Conservation (phyloP, 2,113 vertebrate genomes). For the Urocitellus parryii region DNA sequence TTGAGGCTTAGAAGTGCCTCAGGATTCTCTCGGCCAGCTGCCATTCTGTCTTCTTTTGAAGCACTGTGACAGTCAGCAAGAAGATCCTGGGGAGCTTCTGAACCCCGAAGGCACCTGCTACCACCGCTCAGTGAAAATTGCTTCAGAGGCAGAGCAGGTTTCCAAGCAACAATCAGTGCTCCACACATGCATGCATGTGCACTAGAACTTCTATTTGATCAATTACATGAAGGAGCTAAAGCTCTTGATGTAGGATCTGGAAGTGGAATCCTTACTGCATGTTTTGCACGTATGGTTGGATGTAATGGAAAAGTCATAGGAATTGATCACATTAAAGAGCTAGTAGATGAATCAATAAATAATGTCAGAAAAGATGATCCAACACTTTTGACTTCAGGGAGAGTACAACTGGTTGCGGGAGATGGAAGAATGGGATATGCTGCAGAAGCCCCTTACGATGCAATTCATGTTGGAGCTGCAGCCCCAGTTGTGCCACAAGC, state of each 20-base stretch:
- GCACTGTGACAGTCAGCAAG: slow-evolving; percentile 75
- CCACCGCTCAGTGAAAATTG: slow-evolving; percentile 83
- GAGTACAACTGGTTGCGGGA: slow-evolving; percentile 95
- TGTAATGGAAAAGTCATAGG: slow-evolving; percentile 97
- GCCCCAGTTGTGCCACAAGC: slow-evolving; percentile 97
- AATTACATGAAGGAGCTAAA: slow-evolving; percentile 97
- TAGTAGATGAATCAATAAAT: slow-evolving; percentile 97
- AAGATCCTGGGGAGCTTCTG: slow-evolving; percentile 83
- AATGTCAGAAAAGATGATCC: slow-evolving; percentile 99
- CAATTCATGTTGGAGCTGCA: slow-evolving; percentile 98
- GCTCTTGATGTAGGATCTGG: slow-evolving; percentile 98
- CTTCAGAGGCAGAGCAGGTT: slow-evolving; percentile 80
- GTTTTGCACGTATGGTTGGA: slow-evolving; percentile 98
- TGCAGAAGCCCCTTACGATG: slow-evolving; percentile 97
- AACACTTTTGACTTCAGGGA: slow-evolving; percentile 95
- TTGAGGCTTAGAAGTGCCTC: slow-evolving; percentile 83
- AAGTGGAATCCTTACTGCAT: slow-evolving; percentile 97
- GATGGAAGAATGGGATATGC: slow-evolving; percentile 94
- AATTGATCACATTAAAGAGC: slow-evolving; percentile 99
- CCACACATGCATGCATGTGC: slow-evolving; percentile 99
- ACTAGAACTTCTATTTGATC: slow-evolving; percentile 97
- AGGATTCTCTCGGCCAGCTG: slow-evolving; percentile 75
- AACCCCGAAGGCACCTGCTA: slow-evolving; percentile 84
- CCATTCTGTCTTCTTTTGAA: slow-evolving; percentile 77
- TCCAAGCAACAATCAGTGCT: too few species aligned